Percentiles rank a stretch among this genome's conserved stretches.
Conservation (phyloP, 2,797 vertebrate genomes). For the Molossus alvarezi region DNA sequence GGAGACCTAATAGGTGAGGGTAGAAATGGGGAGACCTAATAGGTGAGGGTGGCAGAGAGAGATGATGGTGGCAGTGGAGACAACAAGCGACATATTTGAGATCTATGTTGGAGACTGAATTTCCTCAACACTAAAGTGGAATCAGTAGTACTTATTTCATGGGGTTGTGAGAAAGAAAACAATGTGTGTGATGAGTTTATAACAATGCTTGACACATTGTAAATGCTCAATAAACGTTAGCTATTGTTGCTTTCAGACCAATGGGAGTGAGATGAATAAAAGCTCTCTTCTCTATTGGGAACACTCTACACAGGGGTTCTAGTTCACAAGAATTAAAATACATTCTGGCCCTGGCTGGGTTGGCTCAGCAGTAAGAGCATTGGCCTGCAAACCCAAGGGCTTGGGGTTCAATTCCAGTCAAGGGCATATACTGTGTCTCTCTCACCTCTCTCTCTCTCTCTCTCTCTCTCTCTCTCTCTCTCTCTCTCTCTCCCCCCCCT, state of each 20-base stretch:
- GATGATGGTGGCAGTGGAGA: neutral
- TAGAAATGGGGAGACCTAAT: rapidly evolving
- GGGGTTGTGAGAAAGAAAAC: neutral
- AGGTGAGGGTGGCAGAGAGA: neutral
- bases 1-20: neutral
- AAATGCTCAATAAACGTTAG: neutral
- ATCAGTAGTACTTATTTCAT: neutral
- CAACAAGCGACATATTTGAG: rapidly evolving
- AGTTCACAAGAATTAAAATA: constrained; percentile 59
- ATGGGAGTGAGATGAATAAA: neutral
- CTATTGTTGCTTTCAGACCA: neutral
- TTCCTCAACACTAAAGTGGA: neutral
- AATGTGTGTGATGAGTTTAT: neutral
- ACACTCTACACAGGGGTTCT: neutral
- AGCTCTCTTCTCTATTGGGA: neutral
- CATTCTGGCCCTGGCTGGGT: neutral
- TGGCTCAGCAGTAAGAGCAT: no score
- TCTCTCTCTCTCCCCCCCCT: no score
- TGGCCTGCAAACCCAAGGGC: no score
- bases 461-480: no score
- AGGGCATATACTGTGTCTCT: no score
- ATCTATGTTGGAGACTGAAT: neutral
- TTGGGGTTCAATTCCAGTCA: no score
- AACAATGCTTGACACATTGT: neutral
- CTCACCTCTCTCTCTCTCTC: no score